These are phyloP conservation scores for Coelinius sp. DNA, from an alignment of 2,888 invertebrate species.

Conservation along the genomic window DNA sequence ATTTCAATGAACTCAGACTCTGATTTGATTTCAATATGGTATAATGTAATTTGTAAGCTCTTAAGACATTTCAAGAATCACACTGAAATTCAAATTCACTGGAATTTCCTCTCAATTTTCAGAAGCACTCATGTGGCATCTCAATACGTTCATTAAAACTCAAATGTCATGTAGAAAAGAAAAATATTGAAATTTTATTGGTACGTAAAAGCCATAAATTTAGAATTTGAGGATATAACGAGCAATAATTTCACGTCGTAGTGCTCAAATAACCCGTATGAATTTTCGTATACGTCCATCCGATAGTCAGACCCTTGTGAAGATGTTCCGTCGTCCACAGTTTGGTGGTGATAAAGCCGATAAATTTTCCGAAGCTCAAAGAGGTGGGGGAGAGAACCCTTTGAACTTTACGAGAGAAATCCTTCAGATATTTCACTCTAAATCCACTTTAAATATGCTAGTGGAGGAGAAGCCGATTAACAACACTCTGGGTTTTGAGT, in stretches of 20 bases:
- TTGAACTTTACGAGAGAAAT: neutral
- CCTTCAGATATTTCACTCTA: neutral
- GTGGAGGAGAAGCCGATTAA: slow-evolving; percentile 1
- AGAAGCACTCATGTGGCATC: neutral
- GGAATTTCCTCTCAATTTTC: neutral
- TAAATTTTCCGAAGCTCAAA: neutral
- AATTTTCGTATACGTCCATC: neutral
- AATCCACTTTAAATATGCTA: neutral
- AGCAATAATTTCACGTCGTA: neutral
- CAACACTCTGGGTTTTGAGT: neutral
- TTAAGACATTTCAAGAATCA: neutral
- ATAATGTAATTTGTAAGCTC: neutral
- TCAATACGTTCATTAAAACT: neutral
- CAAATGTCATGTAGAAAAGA: no score
- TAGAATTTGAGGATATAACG: neutral
- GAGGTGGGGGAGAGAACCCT: neutral
- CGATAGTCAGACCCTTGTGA: no score
- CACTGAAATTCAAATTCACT: neutral
- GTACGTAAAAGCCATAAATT: neutral
- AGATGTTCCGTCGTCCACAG: no score
- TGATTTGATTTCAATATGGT: neutral
- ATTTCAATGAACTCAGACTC: neutral
- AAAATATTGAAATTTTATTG: neutral
- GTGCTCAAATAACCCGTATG: no score
- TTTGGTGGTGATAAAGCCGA: neutral